These are phyloP conservation scores for Sebastes iracundus DNA, from an alignment of 2,797 vertebrate species.

Conservation along the genomic window DNA sequence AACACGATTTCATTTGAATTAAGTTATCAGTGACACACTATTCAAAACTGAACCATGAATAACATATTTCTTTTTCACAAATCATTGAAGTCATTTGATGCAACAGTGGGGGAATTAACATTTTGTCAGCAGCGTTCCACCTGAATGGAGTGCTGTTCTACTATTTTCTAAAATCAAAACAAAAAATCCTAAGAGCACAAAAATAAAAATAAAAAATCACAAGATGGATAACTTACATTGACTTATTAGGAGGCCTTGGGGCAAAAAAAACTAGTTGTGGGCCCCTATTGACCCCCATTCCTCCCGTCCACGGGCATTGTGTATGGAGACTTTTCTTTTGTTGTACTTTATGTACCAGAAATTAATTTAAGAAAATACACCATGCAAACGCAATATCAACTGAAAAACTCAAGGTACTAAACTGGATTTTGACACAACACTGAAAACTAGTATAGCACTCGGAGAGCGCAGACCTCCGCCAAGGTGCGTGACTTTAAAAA, in stretches of 20 bases:
- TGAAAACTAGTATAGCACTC: too few relatives aligned
- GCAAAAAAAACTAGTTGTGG: not conserved
- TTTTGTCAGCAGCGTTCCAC: not conserved
- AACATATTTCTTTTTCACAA: not conserved
- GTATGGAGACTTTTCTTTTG: too few relatives aligned
- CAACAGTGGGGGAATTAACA: not conserved
- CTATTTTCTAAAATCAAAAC: not conserved
- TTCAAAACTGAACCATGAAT: not conserved
- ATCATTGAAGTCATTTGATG: not conserved
- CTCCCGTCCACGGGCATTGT: not conserved
- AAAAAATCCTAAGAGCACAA: not conserved
- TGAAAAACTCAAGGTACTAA: too few relatives aligned
- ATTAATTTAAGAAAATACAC: not conserved
- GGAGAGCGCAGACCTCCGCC: too few relatives aligned
- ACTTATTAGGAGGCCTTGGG: not conserved
- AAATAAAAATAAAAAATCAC: not conserved
- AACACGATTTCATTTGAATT: constrained; percentile 15
- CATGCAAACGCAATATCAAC: too few relatives aligned
- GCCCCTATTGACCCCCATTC: not conserved
- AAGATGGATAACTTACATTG: not conserved
- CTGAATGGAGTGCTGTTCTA: not conserved
- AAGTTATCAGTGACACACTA: not conserved
- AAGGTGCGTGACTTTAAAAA: too few relatives aligned
- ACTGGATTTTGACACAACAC: too few relatives aligned
- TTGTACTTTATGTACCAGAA: not conserved